A percentile compares a stretch with the other conserved stretches of the same genome.
Conservation (phyloP, 1,140 invertebrate species). For the Saccostrea cuccullata region DNA sequence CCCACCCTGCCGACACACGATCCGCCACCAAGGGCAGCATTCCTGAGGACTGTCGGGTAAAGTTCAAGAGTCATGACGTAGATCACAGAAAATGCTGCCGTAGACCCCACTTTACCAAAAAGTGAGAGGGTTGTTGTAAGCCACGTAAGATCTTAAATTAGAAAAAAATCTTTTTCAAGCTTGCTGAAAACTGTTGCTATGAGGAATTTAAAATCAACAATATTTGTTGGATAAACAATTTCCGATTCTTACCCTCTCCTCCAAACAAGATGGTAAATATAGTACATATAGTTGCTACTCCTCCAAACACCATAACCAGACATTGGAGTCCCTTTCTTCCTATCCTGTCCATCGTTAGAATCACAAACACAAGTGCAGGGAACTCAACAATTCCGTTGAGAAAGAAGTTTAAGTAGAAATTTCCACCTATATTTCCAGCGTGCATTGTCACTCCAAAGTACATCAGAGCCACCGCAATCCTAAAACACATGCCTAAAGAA, state of each 20-base stretch:
- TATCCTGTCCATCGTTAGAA: conserved; percentile 59
- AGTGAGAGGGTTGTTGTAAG: conserved; percentile 39
- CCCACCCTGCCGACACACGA: conserved; percentile 42
- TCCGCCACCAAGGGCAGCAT: conserved; percentile 28
- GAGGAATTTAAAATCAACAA: too few relatives aligned
- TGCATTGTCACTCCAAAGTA: conserved; percentile 83
- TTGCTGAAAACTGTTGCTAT: too few relatives aligned
- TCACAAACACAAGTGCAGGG: conserved; percentile 80
- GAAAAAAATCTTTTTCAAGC: neutral
- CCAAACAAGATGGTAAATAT: conserved; percentile 58
- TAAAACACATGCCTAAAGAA: conserved; percentile 1
- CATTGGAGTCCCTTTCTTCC: conserved; percentile 62
- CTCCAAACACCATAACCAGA: conserved; percentile 61
- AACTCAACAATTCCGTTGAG: conserved; percentile 85
- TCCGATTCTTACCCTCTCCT: conserved; percentile 52
- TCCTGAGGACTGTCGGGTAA: conserved; percentile 43
- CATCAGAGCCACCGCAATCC: conserved; percentile 77
- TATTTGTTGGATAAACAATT: neutral
- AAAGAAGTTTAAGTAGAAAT: conserved; percentile 71
- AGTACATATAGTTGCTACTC: conserved; percentile 58
- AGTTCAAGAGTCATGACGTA: conserved; percentile 43
- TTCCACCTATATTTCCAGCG: conserved; percentile 63
- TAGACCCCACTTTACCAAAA: conserved; percentile 43
- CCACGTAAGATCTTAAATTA: conserved; percentile 27
- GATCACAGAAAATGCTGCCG: conserved; percentile 45